phyloP scores from a whole-genome alignment of 2,113 vertebrate genomes.

The Poicephalus meyeri region DNA sequence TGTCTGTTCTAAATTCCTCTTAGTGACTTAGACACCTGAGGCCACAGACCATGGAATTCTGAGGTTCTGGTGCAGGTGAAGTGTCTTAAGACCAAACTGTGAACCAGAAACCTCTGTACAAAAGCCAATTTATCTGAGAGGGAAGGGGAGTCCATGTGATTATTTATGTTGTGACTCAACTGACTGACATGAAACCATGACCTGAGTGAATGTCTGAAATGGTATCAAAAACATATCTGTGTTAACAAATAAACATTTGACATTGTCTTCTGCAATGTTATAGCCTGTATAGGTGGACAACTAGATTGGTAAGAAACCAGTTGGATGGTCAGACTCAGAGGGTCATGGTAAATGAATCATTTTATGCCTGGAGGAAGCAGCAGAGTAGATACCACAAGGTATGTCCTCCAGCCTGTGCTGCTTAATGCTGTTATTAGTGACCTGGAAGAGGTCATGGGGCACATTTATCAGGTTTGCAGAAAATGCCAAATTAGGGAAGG shows the following conservation, averaged over 20 bases:
- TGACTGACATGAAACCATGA: background rate
- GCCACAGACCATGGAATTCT: background rate
- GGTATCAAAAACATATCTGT: fast-evolving
- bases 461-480: background rate
- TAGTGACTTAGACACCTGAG: background rate
- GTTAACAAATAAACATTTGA: background rate
- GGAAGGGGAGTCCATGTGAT: background rate
- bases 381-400: background rate
- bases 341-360: background rate
- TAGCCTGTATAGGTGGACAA: background rate
- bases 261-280: background rate
- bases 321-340: background rate
- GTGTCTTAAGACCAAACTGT: background rate
- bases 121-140: background rate
- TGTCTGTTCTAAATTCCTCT: background rate
- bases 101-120: background rate
- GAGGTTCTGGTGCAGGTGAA: background rate
- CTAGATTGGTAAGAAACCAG: background rate
- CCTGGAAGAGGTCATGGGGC: background rate
- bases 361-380: background rate
- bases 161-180: background rate
- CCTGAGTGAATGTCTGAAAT: background rate
- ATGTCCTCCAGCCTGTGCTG: background rate
- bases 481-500: background rate
- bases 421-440: background rate